Percentiles rank a stretch among this genome's conserved stretches.
These are phyloP conservation scores for Cebidichthys violaceus DNA, from an alignment of 2,113 vertebrate species.

Conservation along the genomic window DNA sequence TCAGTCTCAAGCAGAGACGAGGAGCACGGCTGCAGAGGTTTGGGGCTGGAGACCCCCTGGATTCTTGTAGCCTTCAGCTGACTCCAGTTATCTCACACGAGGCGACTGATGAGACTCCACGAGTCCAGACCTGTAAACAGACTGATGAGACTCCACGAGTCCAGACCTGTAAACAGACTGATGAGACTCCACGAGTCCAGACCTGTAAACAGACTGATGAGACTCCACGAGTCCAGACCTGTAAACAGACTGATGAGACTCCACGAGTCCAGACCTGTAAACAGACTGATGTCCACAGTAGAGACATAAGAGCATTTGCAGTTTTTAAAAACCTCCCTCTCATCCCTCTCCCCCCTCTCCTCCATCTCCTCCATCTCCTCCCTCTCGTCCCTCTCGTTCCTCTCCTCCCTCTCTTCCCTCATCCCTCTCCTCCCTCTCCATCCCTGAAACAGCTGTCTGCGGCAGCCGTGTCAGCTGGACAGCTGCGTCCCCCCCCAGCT, in stretches of 20 bases:
- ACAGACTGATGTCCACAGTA: neutral
- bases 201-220: neutral
- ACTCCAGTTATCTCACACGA: neutral
- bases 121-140: neutral
- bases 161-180: neutral
- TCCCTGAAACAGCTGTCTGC: conserved; percentile 79
- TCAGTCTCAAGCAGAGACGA: neutral
- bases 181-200: no score
- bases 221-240: no score
- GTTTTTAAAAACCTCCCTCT: conserved; percentile 5
- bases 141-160: no score
- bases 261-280: no score
- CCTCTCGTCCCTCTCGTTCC: conserved; percentile 5
- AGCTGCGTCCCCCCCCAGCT: conserved; percentile 77
- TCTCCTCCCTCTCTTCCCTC: conserved; percentile 48
- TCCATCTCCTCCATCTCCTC: neutral
- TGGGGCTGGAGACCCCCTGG: neutral
- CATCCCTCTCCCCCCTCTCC: conserved; percentile 34
- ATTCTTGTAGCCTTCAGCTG: neutral
- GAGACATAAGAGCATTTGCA: neutral
- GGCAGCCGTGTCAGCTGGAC: conserved; percentile 78
- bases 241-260: neutral
- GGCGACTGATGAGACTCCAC: neutral
- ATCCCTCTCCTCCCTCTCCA: neutral
- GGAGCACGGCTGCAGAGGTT: neutral